Evolutionary conservation across 2,113 vertebrate species (phyloP), one percentile per base, ranked within the genome.

Genomic region (Albula glossodonta): DNA sequence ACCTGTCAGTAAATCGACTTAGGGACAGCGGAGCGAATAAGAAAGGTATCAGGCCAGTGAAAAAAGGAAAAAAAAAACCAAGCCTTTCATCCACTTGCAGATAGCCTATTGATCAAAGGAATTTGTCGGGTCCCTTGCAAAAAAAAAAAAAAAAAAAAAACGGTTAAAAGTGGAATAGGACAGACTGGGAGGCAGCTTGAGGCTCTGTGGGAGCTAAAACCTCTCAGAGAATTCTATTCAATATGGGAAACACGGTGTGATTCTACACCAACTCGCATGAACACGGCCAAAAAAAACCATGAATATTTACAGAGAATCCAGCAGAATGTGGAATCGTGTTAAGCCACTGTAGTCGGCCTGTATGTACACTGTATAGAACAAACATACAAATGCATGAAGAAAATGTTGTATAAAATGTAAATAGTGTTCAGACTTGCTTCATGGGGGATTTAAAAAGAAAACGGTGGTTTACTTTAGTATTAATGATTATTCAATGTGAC

Each of bases 91-190:
- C 49, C 49, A 49, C 22, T 50, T 10, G 12, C 15, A 12, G 41
- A 48, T 51, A 19, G 78, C 50, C 50, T 80, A 80, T 80, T 80
- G 78, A 80, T 80, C 78, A 80, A 80, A 80, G 78, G 10, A 17
- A 49, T 49, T 80, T 48, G 22, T 10, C 78, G 22, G 50, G 41
- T 31, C 41, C 22, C 78, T 80, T 19, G 11, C 17, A 63, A 63
- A 10, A 56, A 56, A 56, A 56, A 56, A 56, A 56, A 60, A 4
- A 60, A 60, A 15, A 56, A 56, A 74, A 74, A 74, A 22, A 22
- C 19, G n/a, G 19, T 74, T 74, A 74, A 74, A 74, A 9, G 70
- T 74, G 70, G 10, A 74, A 74, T 31, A 31, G 22, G 22, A 19
- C 25, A 9, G 70, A 10, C 70, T 4, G 70, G 22, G n/a, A 5